Base-by-base conservation (phyloP, 2,113 vertebrate genomes). In the Nerophis ophidion region DNA sequence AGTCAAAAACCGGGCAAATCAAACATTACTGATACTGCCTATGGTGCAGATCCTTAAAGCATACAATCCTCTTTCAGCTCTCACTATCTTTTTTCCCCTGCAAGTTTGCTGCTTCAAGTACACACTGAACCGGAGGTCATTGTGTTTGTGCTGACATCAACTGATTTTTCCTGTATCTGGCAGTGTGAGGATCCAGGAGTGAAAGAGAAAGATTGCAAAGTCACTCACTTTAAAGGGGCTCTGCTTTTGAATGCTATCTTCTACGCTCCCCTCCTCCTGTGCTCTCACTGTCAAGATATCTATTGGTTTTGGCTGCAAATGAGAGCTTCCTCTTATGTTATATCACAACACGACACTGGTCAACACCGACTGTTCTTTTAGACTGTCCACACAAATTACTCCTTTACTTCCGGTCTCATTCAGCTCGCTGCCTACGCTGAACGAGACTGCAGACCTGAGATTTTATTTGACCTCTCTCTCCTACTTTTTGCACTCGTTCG, bases 121-220 rank as follows among this genome's bases (percentile, higher is more conserved):
- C 68, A 75, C 42, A 66, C 53, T 34, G 63, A 51, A 72, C 72
- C 75, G 13, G 38, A 57, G 70, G 73, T 79, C 67, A 57, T 55
- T 66, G 72, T 64, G 60, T 76, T 77, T 81, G 79, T 73, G 84
- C 76, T 65, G 63, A 73, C 71, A 67, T 84, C 81, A 81, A 82
- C 82, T 69, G 71, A 81, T 73, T 83, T 70, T 35, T 67, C 66
- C 66, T 8, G 75, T 74, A 71, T 57, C 35, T 4, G 78, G 74
- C 72, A 53, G 57, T 52, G 35, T 1, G 64, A 66, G 49, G 60
- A 68, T 50, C 61, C 64, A 65, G 57, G 71, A 66, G 55, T 50
- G 53, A 63, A 58, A 59, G 36, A 71, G 54, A 59, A 17, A 52
- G 10, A 42, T 56, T 56, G 57, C 70, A 77, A 80, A 80, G 75